Percentiles rank a stretch among this genome's conserved stretches.
Conservation (phyloP, 2,888 invertebrate genomes). For the Therioaphis trifolii region DNA sequence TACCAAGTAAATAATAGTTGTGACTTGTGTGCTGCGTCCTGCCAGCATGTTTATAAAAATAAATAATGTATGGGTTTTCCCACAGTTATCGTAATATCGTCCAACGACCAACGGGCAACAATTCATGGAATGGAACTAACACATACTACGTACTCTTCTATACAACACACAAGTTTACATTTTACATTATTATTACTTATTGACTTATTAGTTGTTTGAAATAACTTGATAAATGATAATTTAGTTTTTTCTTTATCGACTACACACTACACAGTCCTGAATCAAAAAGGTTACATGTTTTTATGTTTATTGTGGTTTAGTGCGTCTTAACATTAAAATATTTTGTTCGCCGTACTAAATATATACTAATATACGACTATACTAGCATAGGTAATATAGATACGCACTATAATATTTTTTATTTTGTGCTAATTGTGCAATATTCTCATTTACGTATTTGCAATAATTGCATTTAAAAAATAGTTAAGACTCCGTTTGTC, state of each 20-base stretch:
- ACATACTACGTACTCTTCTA: slow-evolving; percentile 20
- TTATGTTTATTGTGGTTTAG: slow-evolving; percentile 1
- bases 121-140: slow-evolving; percentile 19
- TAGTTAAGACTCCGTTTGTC: slow-evolving; percentile 17
- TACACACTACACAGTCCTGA: too few relatives aligned
- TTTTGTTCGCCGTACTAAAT: background rate
- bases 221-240: slow-evolving; percentile 10
- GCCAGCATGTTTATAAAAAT: slow-evolving; percentile 20
- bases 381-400: too few relatives aligned
- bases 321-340: slow-evolving; percentile 12
- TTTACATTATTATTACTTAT: slow-evolving; percentile 20
- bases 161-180: slow-evolving; percentile 8
- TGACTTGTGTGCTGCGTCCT: slow-evolving; percentile 7
- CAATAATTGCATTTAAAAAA: slow-evolving; percentile 30
- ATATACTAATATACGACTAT: too few relatives aligned
- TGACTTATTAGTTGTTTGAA: slow-evolving; percentile 13
- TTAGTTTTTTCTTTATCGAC: too few relatives aligned
- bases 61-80: slow-evolving; percentile 11
- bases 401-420: background rate
- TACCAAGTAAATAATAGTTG: slow-evolving; percentile 13
- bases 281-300: too few relatives aligned
- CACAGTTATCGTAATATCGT: slow-evolving; percentile 17
- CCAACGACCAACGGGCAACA: slow-evolving; percentile 2
- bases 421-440: slow-evolving; percentile 17
- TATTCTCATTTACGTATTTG: slow-evolving; percentile 15